Evolutionary conservation across 2,888 invertebrate species (phyloP).

Genomic region (Auanema sp.): DNA sequence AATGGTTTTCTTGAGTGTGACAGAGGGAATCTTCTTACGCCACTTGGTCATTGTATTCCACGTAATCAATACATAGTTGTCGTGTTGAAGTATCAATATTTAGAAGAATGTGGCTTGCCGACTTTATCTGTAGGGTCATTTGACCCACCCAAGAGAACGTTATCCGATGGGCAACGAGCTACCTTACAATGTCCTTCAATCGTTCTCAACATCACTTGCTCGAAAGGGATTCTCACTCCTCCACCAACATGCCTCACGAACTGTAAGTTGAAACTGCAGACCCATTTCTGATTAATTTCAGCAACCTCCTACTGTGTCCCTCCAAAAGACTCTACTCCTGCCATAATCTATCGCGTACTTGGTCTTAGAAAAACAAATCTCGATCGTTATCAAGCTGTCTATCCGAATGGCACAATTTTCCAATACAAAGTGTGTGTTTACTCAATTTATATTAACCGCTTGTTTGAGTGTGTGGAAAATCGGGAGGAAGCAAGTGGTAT

Average conservation of each 20-base stretch:
- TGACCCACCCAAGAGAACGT: slow-evolving; percentile 19
- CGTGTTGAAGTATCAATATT: too few species aligned
- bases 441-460: not conserved
- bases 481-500: slow-evolving; percentile 53
- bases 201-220: slow-evolving; percentile 35
- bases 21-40: slow-evolving; percentile 39
- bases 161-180: slow-evolving; percentile 32
- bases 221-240: slow-evolving; percentile 33
- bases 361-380: slow-evolving; percentile 33
- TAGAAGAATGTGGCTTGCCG: slow-evolving; percentile 39
- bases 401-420: slow-evolving; percentile 61
- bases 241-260: slow-evolving; percentile 39
- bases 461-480: slow-evolving; percentile 35
- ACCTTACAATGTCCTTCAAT: slow-evolving; percentile 28
- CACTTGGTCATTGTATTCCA: slow-evolving; percentile 53
- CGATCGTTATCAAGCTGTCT: slow-evolving; percentile 48
- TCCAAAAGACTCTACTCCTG: slow-evolving; percentile 47
- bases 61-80: too few species aligned
- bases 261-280: slow-evolving; percentile 11
- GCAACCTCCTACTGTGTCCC: slow-evolving; percentile 44
- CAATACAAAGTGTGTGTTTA: slow-evolving; percentile 57
- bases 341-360: slow-evolving; percentile 42
- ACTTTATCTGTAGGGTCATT: slow-evolving; percentile 32
- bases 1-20: slow-evolving; percentile 49
- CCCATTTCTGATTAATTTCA: slow-evolving; percentile 13